Evolutionary conservation across 2,797 vertebrate genomes (phyloP), one percentile per base, ranked within the genome.

Genomic region (Lepilemur septentrionalis): DNA sequence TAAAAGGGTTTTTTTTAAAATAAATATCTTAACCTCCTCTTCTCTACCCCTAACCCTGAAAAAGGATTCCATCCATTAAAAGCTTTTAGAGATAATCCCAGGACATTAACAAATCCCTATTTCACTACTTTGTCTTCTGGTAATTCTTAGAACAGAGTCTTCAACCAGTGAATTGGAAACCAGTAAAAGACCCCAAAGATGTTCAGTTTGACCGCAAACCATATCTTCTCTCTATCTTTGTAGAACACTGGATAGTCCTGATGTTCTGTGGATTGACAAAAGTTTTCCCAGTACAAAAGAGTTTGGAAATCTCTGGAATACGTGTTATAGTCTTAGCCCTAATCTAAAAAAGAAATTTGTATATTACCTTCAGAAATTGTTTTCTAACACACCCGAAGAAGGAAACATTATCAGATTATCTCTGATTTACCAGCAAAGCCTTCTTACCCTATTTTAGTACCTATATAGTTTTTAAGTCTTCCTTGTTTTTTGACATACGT

Each of bases 1-100:
- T 96, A 94, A 94, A 92, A 97, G 55, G 59, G 73, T 91, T 41
- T 93, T 72, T 97, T 96, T 97, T 82, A 41, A 48, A 50, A 80
- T 4, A 13, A 93, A 67, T 78, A 41, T 84, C 20, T 67, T 76
- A 61, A 28, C 50, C 10, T 32, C 14, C 25, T 84, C 28, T 30
- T 86, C 15, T 55, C 23, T 25, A 12, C 17, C 22, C 4, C 4
- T 20, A 18, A 17, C 4, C 4, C 10, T 14, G 7, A 70, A 78
- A 48, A 67, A 91, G 25, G 25, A 69, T 70, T 69, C 61, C 35
- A 61, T 92, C 84, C 87, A 61, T 83, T 76, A 84, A 91, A 79
- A 78, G 35, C 67, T 83, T 75, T 79, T 92, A n/a, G 2, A 81
- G 48, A 76, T 52, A 87, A 81, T 86, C 8, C 25, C 41, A 48